These are phyloP conservation scores for Tympanuchus pallidicinctus DNA, from an alignment of 2,113 vertebrate genomes.

Conservation along the genomic window DNA sequence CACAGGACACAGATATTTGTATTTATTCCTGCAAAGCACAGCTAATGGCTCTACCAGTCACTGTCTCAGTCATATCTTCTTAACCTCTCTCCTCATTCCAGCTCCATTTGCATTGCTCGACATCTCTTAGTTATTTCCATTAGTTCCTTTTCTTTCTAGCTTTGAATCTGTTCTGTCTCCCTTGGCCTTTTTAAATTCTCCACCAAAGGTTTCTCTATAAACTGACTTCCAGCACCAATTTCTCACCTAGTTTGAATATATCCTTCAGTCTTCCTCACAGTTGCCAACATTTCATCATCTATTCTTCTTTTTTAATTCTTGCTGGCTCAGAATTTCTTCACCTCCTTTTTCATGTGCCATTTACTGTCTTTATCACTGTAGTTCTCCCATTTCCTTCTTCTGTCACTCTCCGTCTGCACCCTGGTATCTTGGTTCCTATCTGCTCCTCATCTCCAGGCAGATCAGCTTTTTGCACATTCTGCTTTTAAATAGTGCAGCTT, in stretches of 20 bases:
- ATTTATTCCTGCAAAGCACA: constrained; percentile 6
- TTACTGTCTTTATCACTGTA: background rate
- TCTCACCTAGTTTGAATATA: background rate
- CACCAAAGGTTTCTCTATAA: background rate
- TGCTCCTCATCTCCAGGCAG: constrained; percentile 44
- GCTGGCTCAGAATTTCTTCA: background rate
- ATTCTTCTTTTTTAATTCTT: background rate
- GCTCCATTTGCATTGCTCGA: background rate
- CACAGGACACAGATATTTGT: background rate
- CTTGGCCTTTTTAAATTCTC: background rate
- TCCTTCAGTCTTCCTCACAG: background rate
- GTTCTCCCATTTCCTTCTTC: background rate
- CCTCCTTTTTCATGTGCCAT: background rate
- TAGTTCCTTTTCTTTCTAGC: background rate
- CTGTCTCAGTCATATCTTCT: background rate
- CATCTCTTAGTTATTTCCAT: background rate
- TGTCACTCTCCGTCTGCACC: background rate
- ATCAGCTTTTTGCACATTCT: constrained; percentile 52
- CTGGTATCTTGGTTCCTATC: constrained; percentile 24
- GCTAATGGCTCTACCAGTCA: background rate
- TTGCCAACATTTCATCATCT: background rate
- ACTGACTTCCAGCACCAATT: background rate
- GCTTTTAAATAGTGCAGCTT: constrained; percentile 63
- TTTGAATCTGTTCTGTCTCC: background rate
- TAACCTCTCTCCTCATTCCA: background rate